A percentile compares a stretch with the other conserved stretches of the same genome.
Conservation (phyloP, 2,797 vertebrate genomes). For the Lemur catta region DNA sequence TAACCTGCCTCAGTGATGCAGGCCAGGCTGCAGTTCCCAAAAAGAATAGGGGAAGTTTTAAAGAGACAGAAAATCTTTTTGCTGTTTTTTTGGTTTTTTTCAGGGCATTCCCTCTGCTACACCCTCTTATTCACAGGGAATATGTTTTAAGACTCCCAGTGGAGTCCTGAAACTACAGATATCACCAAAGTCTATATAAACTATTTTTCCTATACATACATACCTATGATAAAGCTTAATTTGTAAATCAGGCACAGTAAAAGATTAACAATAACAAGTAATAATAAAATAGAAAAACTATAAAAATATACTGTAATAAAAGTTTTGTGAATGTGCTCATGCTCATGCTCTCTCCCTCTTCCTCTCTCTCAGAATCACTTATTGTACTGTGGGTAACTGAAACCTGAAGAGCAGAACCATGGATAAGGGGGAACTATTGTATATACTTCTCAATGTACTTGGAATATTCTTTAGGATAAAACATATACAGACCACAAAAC, state of each 20-base stretch:
- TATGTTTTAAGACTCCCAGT: neutral
- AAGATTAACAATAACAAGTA: neutral
- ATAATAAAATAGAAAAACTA: neutral
- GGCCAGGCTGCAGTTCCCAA: too few relatives aligned
- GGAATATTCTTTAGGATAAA: neutral
- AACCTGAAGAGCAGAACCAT: neutral
- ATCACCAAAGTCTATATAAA: neutral
- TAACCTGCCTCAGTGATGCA: too few relatives aligned
- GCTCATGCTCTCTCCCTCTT: neutral
- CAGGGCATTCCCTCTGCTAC: too few relatives aligned
- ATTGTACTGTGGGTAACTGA: neutral
- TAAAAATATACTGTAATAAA: neutral
- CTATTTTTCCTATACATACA: neutral
- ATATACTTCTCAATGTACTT: neutral
- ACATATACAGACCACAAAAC: neutral
- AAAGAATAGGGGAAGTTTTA: too few relatives aligned
- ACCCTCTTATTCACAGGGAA: neutral
- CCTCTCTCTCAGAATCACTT: neutral
- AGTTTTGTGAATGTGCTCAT: neutral
- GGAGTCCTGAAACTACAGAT: neutral
- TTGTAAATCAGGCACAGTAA: neutral
- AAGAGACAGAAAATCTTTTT: too few relatives aligned
- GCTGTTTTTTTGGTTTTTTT: too few relatives aligned
- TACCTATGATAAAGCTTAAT: neutral
- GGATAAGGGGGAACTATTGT: neutral